Conservation (phyloP, 2,888 invertebrate species). For the Melitaea athalia region DNA sequence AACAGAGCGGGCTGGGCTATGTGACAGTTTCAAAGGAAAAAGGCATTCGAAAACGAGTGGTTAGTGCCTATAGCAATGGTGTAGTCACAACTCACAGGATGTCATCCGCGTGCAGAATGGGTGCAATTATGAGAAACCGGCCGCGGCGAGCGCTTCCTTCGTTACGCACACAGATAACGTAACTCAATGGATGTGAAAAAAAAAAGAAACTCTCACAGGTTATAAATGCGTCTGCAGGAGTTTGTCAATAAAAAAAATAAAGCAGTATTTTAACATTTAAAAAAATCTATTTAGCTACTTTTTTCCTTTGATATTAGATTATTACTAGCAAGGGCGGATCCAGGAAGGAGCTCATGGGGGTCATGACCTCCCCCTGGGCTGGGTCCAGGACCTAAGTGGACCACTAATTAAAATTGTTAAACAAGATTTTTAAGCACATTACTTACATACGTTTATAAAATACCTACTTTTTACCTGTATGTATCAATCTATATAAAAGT, state of each 20-base stretch:
- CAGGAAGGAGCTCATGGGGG: too few relatives aligned
- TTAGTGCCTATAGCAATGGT: conserved; percentile 34
- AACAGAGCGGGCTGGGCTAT: conserved; percentile 16
- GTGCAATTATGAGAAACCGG: conserved; percentile 50
- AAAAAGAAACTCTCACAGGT: conserved; percentile 38
- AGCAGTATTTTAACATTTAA: conserved; percentile 16
- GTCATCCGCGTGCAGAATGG: conserved; percentile 45
- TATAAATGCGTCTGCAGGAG: conserved; percentile 30
- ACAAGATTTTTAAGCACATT: too few relatives aligned
- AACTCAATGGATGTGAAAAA: conserved; percentile 40
- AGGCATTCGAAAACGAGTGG: conserved; percentile 39
- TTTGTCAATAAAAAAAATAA: conserved; percentile 28
- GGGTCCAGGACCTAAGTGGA: too few relatives aligned
- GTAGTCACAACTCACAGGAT: conserved; percentile 40
- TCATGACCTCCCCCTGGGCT: too few relatives aligned
- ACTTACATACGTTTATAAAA: too few relatives aligned
- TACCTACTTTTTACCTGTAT: too few relatives aligned
- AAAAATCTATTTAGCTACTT: background rate
- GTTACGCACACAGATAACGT: conserved; percentile 39
- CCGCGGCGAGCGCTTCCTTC: conserved; percentile 39
- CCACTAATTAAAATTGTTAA: too few relatives aligned
- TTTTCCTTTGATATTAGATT: background rate
- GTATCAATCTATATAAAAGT: too few relatives aligned
- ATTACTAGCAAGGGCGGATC: too few relatives aligned
- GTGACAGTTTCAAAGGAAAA: conserved; percentile 37